A percentile compares a stretch with the other conserved stretches of the same genome.
These are phyloP conservation scores for Babylonia areolata DNA, from an alignment of 1,140 invertebrate species.

Conservation along the genomic window DNA sequence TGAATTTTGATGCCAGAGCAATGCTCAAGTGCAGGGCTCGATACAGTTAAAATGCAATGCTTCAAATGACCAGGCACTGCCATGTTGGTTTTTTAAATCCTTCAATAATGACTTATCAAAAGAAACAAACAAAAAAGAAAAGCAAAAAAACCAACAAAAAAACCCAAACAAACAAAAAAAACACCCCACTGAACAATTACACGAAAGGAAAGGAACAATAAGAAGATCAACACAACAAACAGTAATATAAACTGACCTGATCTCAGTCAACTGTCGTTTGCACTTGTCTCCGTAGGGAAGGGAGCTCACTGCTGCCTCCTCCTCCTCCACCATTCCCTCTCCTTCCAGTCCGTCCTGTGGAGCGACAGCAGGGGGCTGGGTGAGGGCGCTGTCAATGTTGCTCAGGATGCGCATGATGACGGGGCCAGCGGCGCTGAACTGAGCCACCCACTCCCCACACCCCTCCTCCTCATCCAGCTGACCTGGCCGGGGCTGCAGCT, in stretches of 20 bases:
- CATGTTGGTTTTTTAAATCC: too few relatives aligned
- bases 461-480: constrained; percentile 23
- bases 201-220: too few relatives aligned
- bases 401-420: constrained; percentile 33
- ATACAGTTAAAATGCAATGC: too few relatives aligned
- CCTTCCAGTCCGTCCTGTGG: neutral
- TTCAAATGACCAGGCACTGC: too few relatives aligned
- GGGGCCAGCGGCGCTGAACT: constrained; percentile 23
- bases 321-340: neutral
- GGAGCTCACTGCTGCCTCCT: neutral
- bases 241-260: neutral
- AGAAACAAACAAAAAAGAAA: too few relatives aligned
- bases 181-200: neutral
- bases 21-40: too few relatives aligned
- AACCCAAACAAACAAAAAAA: neutral
- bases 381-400: neutral
- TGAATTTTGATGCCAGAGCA: too few relatives aligned
- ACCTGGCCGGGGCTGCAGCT: constrained; percentile 18
- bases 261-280: neutral
- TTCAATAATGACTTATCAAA: too few relatives aligned
- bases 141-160: too few relatives aligned
- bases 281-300: constrained; percentile 23
- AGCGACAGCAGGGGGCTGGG: neutral
- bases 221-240: too few relatives aligned
- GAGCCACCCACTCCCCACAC: constrained; percentile 18